Percentiles rank a stretch among this genome's conserved stretches.
phyloP scores from a whole-genome alignment of 2,797 vertebrate genomes.

The Gallinago solitaria region DNA sequence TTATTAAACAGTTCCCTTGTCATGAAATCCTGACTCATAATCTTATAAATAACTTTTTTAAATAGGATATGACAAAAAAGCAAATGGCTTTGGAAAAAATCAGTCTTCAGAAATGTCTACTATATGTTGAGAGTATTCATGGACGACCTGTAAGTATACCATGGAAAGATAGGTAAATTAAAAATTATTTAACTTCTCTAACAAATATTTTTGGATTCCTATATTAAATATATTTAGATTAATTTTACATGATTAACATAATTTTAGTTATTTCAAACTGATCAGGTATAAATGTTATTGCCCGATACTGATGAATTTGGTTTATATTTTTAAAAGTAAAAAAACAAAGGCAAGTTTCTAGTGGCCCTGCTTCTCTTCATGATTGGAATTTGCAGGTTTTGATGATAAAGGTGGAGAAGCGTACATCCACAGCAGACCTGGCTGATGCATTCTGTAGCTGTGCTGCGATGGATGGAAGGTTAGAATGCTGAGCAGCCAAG shows the following conservation, averaged over 20 bases:
- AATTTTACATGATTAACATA: neutral
- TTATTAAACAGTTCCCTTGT: neutral
- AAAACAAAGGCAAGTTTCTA: neutral
- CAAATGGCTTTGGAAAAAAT: conserved; percentile 87
- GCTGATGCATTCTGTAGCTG: neutral
- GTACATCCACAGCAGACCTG: neutral
- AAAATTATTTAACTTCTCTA: neutral
- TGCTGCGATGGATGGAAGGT: neutral
- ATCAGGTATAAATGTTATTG: neutral
- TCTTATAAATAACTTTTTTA: conserved; percentile 61
- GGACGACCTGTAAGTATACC: conserved; percentile 79
- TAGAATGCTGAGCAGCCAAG: neutral
- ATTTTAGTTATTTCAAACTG: neutral
- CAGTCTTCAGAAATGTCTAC: conserved; percentile 85
- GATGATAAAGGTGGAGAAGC: neutral
- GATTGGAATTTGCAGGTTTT: neutral
- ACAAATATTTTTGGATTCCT: neutral
- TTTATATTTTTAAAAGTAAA: neutral
- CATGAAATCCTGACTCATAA: conserved; percentile 5
- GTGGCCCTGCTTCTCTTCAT: neutral
- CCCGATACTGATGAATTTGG: neutral
- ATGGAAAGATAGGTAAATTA: conserved; percentile 27
- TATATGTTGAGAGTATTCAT: conserved; percentile 86
- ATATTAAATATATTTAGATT: neutral
- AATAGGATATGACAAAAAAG: conserved; percentile 85